Evolutionary conservation across 2,888 invertebrate genomes (phyloP).

Genomic region (Podotricha telesiphe): DNA sequence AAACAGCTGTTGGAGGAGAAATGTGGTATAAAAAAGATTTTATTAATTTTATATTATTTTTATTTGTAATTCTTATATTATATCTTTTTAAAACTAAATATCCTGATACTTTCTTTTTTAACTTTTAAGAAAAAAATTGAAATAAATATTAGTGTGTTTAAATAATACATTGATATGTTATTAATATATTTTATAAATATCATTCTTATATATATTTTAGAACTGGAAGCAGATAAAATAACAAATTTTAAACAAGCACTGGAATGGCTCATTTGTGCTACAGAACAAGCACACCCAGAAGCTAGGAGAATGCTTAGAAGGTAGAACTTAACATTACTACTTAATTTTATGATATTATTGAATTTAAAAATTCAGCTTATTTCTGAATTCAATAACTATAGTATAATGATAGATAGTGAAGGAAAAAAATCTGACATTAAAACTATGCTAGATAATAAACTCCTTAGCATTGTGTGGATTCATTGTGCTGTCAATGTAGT

Average conservation of each 20-base stretch:
- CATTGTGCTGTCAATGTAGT: too few relatives aligned
- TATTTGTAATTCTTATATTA: neutral
- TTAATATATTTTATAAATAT: neutral
- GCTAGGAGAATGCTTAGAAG: slow-evolving; percentile 90
- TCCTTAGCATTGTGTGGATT: too few relatives aligned
- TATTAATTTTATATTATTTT: neutral
- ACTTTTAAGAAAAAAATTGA: neutral
- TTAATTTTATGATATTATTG: too few relatives aligned
- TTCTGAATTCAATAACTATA: too few relatives aligned
- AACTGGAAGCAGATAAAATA: slow-evolving; percentile 86
- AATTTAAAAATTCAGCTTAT: too few relatives aligned
- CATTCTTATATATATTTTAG: slow-evolving; percentile 63
- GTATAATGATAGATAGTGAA: too few relatives aligned
- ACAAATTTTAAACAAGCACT: slow-evolving; percentile 92
- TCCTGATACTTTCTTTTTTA: neutral
- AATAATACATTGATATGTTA: neutral
- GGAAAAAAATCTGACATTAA: too few relatives aligned
- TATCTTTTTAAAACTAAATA: neutral
- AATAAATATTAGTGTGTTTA: neutral
- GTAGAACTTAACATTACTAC: slow-evolving; percentile 49
- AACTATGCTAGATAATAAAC: too few relatives aligned
- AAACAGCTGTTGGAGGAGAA: slow-evolving; percentile 91
- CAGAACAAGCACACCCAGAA: slow-evolving; percentile 95
- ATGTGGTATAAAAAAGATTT: slow-evolving; percentile 81
- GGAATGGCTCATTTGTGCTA: slow-evolving; percentile 96